Evolutionary conservation across 2,113 vertebrate species (phyloP).

Genomic region (Melospiza melodia): DNA sequence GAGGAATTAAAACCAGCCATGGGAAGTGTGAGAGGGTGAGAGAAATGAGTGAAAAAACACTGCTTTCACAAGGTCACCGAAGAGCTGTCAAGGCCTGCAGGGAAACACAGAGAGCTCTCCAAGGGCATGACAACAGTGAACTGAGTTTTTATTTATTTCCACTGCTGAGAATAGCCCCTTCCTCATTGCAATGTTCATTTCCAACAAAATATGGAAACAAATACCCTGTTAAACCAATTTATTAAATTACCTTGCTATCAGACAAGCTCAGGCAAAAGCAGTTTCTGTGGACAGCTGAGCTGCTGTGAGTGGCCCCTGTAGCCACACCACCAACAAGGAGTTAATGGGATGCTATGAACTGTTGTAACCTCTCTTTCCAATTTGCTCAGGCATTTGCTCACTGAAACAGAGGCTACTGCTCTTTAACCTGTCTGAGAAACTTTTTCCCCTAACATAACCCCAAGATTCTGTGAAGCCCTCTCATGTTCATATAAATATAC

Average conservation of each 20-base stretch:
- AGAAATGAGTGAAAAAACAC: neutral
- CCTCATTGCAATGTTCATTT: neutral
- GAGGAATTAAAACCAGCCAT: neutral
- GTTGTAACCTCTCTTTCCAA: neutral
- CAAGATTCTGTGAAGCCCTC: neutral
- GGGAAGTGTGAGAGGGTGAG: neutral
- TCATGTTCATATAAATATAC: neutral
- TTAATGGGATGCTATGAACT: neutral
- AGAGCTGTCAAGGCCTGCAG: neutral
- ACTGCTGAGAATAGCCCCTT: neutral
- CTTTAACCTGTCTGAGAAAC: neutral
- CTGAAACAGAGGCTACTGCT: neutral
- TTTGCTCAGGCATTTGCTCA: neutral
- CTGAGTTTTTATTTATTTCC: neutral
- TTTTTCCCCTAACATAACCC: neutral
- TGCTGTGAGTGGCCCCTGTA: neutral
- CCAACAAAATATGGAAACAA: neutral
- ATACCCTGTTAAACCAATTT: neutral
- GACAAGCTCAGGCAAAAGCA: neutral
- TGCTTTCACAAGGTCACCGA: neutral
- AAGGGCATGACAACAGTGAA: neutral
- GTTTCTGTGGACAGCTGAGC: neutral
- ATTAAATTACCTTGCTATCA: neutral
- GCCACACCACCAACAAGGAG: neutral
- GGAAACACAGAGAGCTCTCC: rapidly evolving